phyloP scores from a whole-genome alignment of 2,113 vertebrate species.

The Noctilio leporinus region DNA sequence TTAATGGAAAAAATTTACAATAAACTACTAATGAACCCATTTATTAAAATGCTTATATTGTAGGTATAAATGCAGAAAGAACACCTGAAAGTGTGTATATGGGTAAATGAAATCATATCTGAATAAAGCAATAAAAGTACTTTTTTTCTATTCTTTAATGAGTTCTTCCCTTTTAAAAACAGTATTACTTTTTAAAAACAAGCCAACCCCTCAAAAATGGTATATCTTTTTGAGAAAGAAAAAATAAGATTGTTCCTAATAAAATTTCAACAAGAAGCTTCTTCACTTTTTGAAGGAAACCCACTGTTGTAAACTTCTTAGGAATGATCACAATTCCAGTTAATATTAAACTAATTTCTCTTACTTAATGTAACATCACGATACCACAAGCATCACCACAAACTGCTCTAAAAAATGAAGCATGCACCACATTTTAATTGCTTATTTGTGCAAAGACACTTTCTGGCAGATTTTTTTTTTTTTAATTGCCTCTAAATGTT shows the following conservation, averaged over 20 bases:
- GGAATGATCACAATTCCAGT: conserved; percentile 8
- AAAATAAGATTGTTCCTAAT: background rate
- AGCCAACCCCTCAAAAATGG: background rate
- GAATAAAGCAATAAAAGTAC: background rate
- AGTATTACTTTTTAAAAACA: background rate
- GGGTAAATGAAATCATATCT: background rate
- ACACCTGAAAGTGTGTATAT: background rate
- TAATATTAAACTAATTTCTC: conserved; percentile 39
- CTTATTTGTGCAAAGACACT: background rate
- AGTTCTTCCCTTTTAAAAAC: background rate
- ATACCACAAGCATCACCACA: conserved; percentile 26
- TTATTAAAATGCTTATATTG: background rate
- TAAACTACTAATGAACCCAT: background rate
- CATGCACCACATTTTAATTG: background rate
- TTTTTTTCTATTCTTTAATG: conserved; percentile 9
- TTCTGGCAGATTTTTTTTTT: background rate
- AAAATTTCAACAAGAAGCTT: background rate
- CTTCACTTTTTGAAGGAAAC: conserved; percentile 26
- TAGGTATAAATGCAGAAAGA: background rate
- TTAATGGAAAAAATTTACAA: background rate
- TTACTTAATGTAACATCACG: background rate
- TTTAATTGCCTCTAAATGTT: background rate
- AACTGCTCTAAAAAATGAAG: background rate
- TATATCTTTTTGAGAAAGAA: conserved; percentile 11
- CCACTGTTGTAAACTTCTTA: background rate